Percentiles rank a stretch among this genome's conserved stretches.
Evolutionary conservation across 2,888 invertebrate genomes (phyloP).

Genomic region (Pegoplata infirma): DNA sequence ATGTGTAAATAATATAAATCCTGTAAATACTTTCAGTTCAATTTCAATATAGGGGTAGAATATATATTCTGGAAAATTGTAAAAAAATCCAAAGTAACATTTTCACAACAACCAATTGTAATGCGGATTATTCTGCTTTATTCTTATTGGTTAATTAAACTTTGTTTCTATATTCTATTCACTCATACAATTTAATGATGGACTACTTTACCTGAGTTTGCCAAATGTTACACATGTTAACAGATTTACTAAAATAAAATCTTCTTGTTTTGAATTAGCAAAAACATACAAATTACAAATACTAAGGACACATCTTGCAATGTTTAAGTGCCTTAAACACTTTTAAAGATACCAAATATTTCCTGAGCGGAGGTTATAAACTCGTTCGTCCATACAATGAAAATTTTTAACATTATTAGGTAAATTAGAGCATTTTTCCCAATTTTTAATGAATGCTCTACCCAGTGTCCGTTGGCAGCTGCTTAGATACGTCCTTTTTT

Average conservation of each 20-base stretch:
- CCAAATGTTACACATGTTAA: background rate
- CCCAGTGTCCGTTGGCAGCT: no score
- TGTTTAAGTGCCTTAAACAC: no score
- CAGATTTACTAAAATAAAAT: no score
- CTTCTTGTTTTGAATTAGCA: background rate
- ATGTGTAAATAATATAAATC: slow-evolving; percentile 9
- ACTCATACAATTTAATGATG: slow-evolving; percentile 11
- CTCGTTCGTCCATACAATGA: no score
- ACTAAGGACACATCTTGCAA: no score
- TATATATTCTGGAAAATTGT: background rate
- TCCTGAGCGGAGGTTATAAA: no score
- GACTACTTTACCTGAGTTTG: slow-evolving; percentile 32
- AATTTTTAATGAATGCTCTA: no score
- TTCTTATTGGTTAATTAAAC: slow-evolving; percentile 39
- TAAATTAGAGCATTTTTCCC: no score
- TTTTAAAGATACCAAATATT: no score
- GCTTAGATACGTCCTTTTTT: no score
- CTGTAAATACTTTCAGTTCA: slow-evolving; percentile 1
- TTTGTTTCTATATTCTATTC: slow-evolving; percentile 19
- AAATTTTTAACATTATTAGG: no score
- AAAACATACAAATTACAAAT: background rate
- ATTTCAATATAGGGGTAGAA: slow-evolving; percentile 17
- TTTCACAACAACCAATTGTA: slow-evolving; percentile 39
- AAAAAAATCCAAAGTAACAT: background rate
- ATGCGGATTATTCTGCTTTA: background rate